Base-by-base conservation (phyloP, 2,888 invertebrate species). In the Cenopis cana region DNA sequence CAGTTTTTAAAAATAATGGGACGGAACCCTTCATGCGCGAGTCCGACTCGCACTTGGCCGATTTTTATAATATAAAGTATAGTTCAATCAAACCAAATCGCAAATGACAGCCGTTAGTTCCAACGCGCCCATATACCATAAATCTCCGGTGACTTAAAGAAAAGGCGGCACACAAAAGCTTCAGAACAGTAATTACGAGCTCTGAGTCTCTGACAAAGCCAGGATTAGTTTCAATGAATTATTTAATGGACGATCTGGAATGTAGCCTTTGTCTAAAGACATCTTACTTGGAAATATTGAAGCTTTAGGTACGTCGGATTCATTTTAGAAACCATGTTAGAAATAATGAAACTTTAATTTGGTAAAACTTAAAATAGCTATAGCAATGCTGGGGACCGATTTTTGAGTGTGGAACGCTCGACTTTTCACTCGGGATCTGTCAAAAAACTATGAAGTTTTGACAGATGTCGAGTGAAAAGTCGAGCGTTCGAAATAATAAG, bases 161-260 rank as follows among this genome's bases (percentile, higher is more conserved):
- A 64, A 64, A 64, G 50, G 11, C 18, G 50, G 36, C 56, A 24
- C 38, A 64, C 52, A 41, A 64, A 64, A 50, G 64, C 36, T 38
- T 38, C 38, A 29, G 49, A 57, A 18, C 18, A 38, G 69, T 57
- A 69, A 64, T 69, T 69, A 68, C 36, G n/a, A n/a, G n/a, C n/a
- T n/a, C n/a, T n/a, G n/a, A n/a, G n/a, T n/a, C 50, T 8, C 17
- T 8, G n/a, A 49, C 50, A 57, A 56, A 56, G 60, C 38, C 11
- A 4, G 18, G 50, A 68, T 54, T 64, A 69, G 69, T 41, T 69
- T 64, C 49, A 38, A 57, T 69, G 49, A 36, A 36, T 38, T 55
- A 60, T 17, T 18, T 60, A 68, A 54, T 68, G 60, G 41, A 17
- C 55, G 46, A 49, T 49, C 62, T 14, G 33, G 49, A 24, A 20